These are phyloP conservation scores for Blastomussa wellsi DNA, from an alignment of 92 coral and sea anemone genomes.

Conservation along the genomic window DNA sequence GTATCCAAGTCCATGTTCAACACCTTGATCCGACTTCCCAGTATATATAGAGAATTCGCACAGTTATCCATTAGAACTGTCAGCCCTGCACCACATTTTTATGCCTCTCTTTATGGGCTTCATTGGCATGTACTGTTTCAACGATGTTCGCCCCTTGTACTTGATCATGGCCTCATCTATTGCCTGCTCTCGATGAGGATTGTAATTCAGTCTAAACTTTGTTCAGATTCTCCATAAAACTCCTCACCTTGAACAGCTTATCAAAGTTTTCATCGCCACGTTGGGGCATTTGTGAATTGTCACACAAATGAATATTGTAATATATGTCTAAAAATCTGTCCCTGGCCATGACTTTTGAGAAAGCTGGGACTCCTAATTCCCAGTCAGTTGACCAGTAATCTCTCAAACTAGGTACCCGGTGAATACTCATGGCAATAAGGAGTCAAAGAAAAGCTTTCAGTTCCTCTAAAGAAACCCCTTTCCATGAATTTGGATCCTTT, in stretches of 20 bases:
- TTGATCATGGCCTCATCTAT: constrained; percentile 43
- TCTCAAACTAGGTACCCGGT: not conserved
- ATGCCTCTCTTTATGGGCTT: constrained; percentile 42
- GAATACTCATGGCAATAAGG: not conserved
- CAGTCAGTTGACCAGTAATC: constrained; percentile 15
- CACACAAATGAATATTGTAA: not conserved
- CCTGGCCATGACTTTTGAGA: not conserved
- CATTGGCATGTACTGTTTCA: too few species aligned
- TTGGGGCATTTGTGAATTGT: not conserved
- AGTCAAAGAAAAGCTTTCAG: not conserved
- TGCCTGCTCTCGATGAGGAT: constrained; percentile 27
- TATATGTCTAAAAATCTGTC: not conserved
- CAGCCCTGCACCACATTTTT: constrained; percentile 39
- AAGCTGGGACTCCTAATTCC: not conserved
- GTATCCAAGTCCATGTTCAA: too few species aligned
- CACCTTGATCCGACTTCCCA: too few species aligned
- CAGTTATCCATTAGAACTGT: not conserved
- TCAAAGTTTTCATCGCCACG: constrained; percentile 23
- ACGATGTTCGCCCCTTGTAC: constrained; percentile 13
- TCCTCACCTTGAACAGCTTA: constrained; percentile 50
- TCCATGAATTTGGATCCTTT: too few species aligned
- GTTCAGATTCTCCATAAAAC: constrained; percentile 28
- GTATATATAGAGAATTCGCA: too few species aligned
- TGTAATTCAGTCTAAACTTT: constrained; percentile 21
- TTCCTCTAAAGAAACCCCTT: too few species aligned